phyloP scores from a whole-genome alignment of 2,113 vertebrate genomes.

The Zingel zingel region DNA sequence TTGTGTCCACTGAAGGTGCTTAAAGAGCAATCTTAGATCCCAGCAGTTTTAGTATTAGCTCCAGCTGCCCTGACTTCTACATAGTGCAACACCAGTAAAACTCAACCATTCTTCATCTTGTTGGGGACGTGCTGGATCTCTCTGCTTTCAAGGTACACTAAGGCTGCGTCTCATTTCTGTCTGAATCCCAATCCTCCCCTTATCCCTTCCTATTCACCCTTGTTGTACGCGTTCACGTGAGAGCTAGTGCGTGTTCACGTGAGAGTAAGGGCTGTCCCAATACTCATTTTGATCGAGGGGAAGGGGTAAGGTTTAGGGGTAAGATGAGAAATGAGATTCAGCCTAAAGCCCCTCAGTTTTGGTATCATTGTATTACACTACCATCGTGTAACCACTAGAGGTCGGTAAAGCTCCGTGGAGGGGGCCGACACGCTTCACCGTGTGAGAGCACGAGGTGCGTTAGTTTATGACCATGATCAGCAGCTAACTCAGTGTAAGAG shows the following conservation, averaged over 20 bases:
- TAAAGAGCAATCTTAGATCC: not conserved
- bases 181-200: no score
- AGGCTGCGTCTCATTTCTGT: no score
- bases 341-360: not conserved
- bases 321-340: no score
- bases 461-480: conserved; percentile 9
- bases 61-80: not conserved
- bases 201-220: no score
- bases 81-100: not conserved
- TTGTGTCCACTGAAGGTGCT: no score
- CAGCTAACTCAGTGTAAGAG: conserved; percentile 18
- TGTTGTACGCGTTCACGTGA: no score
- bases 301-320: no score
- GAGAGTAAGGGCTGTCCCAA: no score
- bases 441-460: not conserved
- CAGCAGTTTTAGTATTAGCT: not conserved
- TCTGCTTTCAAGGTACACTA: not conserved
- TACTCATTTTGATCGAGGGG: no score
- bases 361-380: not conserved
- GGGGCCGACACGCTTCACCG: not conserved
- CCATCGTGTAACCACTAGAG: conserved; percentile 50
- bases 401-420: conserved; percentile 54
- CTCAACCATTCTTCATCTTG: not conserved
- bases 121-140: not conserved
- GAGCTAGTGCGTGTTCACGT: no score